These are phyloP conservation scores for Arothron firmamentum DNA, from an alignment of 2,113 vertebrate species.

Conservation along the genomic window DNA sequence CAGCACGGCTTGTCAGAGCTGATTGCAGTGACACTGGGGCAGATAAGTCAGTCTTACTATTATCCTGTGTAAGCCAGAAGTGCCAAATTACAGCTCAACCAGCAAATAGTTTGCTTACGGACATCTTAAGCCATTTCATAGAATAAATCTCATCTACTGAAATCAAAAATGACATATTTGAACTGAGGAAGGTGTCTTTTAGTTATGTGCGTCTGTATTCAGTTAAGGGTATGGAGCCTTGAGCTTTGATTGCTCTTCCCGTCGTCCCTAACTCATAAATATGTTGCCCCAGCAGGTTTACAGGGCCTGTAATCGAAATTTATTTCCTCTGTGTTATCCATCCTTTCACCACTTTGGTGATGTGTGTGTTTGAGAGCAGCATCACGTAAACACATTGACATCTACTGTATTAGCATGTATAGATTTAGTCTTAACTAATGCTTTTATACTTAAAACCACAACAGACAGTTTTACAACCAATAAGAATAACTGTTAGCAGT, in stretches of 20 bases:
- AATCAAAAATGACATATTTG: constrained; percentile 3
- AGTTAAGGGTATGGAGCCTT: constrained; percentile 4
- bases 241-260: constrained; percentile 54
- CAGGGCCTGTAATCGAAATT: constrained; percentile 48
- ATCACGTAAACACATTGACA: constrained; percentile 31
- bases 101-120: constrained; percentile 45
- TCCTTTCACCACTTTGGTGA: constrained; percentile 29
- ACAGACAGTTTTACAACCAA: constrained; percentile 28
- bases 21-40: constrained; percentile 58
- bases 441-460: constrained; percentile 27
- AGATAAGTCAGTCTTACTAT: constrained; percentile 70
- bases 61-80: constrained; percentile 64
- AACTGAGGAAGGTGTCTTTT: constrained; percentile 4
- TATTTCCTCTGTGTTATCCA: constrained; percentile 45
- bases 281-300: constrained; percentile 58
- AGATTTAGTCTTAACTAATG: constrained; percentile 28
- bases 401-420: constrained; percentile 50
- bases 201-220: constrained; percentile 16
- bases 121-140: constrained; percentile 50
- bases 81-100: constrained; percentile 67
- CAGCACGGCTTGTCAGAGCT: constrained; percentile 51
- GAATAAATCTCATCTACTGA: constrained; percentile 26
- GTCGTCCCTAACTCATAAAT: constrained; percentile 46
- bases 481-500: too few species aligned
- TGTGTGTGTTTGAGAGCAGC: constrained; percentile 5